Base-by-base conservation (phyloP, 1,140 invertebrate species). In the Dryas iulia region DNA sequence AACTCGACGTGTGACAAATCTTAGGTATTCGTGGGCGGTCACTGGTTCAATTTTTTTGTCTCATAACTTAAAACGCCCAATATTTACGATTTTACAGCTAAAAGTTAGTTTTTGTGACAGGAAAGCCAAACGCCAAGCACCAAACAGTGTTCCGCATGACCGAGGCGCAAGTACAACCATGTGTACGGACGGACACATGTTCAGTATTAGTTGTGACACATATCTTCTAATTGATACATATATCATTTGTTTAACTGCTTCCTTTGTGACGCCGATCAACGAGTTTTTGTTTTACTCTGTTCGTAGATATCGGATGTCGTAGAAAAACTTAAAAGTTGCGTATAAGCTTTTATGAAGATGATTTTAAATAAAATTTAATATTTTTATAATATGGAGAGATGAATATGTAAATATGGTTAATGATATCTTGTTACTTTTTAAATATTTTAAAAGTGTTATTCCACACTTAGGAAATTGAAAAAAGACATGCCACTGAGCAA, bases 141-240 rank as follows among this genome's bases (percentile, higher is more conserved):
- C 31, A 63, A 74, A 73, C 76, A 82, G 66, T 66, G 82, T 79
- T 82, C 73, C 82, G 77, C 75, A 33, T 72, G 73, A 71, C 56
- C 73, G 72, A 58, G 47, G 8, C 18, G 61, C 66, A 68, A 86
- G 82, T 81, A 82, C 75, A 82, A 78, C 72, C 83, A 86, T 78
- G 69, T 86, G 83, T 56, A 73, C 69, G 59, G 60, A 67, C 60
- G 54, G 65, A 66, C 66, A 78, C 72, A 69, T 82, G 79, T 57
- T 74, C 56, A 65, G 71, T 73, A 83, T 79, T 79, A 78, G 73
- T 74, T 79, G 72, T 78, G 78, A 81, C 78, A 79, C 53, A 57
- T 59, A 60, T 56, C 57, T 59, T 56, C 72, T 77, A 81, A 81
- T 78, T 78, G 72, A 72, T 63, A 69, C 70, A 61, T 73, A 69